A percentile compares a stretch with the other conserved stretches of the same genome.
Evolutionary conservation across 2,888 invertebrate species (phyloP).

Genomic region (Trichogramma evanescens): DNA sequence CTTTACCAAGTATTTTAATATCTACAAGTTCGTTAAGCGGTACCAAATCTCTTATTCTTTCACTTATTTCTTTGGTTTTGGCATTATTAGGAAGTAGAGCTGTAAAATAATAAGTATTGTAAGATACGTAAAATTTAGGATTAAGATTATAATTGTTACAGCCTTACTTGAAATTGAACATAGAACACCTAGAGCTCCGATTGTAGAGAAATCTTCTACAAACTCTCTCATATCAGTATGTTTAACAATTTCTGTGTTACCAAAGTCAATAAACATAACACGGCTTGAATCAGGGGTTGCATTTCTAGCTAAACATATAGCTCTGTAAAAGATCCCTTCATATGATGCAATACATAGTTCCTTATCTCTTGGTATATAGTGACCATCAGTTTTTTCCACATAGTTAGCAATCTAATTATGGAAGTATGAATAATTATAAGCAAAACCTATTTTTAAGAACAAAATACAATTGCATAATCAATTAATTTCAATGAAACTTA

Average conservation of each 20-base stretch:
- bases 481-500: constrained; percentile 5
- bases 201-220: constrained; percentile 36
- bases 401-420: constrained; percentile 32
- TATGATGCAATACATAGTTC: constrained; percentile 42
- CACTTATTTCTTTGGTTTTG: constrained; percentile 11
- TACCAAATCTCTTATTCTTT: constrained; percentile 5
- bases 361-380: constrained; percentile 38
- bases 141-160: too few species aligned
- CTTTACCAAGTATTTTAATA: constrained; percentile 11
- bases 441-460: not conserved
- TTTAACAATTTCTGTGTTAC: constrained; percentile 32
- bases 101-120: constrained; percentile 7
- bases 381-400: constrained; percentile 24
- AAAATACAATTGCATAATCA: not conserved
- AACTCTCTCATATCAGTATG: constrained; percentile 38
- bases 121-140: not conserved
- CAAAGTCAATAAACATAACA: constrained; percentile 41
- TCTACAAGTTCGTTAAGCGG: not conserved
- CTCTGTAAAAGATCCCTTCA: constrained; percentile 37
- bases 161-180: constrained; percentile 34
- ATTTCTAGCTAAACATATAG: constrained; percentile 28
- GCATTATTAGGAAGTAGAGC: constrained; percentile 22
- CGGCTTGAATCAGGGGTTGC: constrained; percentile 20
- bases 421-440: constrained; percentile 2
- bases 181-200: constrained; percentile 27